Evolutionary conservation across 1,140 invertebrate genomes (phyloP).

Genomic region (Hypsibius dujardini): DNA sequence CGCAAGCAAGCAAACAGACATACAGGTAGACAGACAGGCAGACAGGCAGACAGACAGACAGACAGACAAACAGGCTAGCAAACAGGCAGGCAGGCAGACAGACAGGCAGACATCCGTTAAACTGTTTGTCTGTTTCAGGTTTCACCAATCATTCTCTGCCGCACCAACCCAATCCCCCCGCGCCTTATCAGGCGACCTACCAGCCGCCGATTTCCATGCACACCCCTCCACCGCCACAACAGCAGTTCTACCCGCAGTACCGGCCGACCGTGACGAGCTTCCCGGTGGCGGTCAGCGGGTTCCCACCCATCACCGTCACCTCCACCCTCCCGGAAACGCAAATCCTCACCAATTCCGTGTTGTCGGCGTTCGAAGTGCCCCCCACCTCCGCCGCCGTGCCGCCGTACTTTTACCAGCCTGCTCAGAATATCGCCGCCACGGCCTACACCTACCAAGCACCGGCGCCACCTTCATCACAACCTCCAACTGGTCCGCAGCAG

Average conservation of each 20-base stretch:
- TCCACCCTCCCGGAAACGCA: slow-evolving; percentile 38
- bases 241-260: not conserved
- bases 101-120: no score
- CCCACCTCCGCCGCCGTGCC: not conserved
- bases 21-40: no score
- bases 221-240: not conserved
- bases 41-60: no score
- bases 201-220: no score
- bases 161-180: not conserved
- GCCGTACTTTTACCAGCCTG: slow-evolving; percentile 1
- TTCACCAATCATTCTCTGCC: not conserved
- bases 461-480: no score
- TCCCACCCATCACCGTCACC: slow-evolving; percentile 62
- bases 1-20: no score
- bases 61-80: no score
- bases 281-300: slow-evolving; percentile 53
- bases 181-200: no score
- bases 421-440: not conserved
- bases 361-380: not conserved
- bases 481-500: no score
- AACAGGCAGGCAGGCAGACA: no score
- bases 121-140: not conserved
- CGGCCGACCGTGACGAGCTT: not conserved
- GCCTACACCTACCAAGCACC: not conserved
- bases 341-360: not conserved